Percentiles rank a stretch among this genome's conserved stretches.
These are phyloP conservation scores for Bradypodion ventrale DNA, from an alignment of 2,797 vertebrate genomes.

Conservation along the genomic window DNA sequence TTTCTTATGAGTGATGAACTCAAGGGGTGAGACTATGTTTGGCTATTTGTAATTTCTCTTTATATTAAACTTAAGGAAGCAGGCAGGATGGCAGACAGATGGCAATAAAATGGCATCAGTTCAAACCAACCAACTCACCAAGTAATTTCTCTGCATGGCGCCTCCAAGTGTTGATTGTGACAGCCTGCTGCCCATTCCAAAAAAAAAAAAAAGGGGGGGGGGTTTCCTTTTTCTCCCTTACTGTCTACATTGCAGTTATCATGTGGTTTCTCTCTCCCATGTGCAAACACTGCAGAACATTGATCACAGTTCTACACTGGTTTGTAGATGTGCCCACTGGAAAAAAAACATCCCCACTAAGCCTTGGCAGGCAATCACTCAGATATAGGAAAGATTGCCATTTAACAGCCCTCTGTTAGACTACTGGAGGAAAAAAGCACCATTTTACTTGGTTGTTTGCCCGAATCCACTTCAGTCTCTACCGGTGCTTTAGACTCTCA, in stretches of 20 bases:
- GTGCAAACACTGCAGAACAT: not conserved
- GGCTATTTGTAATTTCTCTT: not conserved
- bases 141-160: not conserved
- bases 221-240: not conserved
- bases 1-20: not conserved
- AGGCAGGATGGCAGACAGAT: not conserved
- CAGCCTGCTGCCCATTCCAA: no score
- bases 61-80: not conserved
- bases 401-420: not conserved
- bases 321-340: not conserved
- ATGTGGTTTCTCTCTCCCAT: not conserved
- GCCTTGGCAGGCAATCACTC: conserved; percentile 8
- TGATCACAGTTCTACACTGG: not conserved
- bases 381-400: not conserved
- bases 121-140: not conserved
- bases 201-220: no score
- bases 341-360: not conserved
- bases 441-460: not conserved
- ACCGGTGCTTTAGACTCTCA: not conserved
- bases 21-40: not conserved
- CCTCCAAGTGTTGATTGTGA: not conserved
- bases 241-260: not conserved
- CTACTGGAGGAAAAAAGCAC: not conserved
- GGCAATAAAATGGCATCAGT: not conserved
- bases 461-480: conserved; percentile 3